These are phyloP conservation scores for Sorex araneus DNA, from an alignment of 2,113 vertebrate species.

Conservation along the genomic window DNA sequence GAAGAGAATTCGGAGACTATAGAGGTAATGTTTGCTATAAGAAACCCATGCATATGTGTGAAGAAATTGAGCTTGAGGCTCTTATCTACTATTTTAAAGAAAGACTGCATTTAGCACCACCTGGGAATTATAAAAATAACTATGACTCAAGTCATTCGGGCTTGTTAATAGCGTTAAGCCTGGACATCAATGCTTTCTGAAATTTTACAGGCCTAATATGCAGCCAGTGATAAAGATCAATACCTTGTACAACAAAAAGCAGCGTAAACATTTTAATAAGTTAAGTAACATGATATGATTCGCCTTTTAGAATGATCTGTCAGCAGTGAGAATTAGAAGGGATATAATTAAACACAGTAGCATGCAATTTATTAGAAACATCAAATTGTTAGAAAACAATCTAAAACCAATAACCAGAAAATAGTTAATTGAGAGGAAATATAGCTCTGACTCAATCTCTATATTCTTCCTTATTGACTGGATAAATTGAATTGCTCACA, in stretches of 20 bases:
- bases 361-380: slow-evolving; percentile 57
- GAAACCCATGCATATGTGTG: neutral
- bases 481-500: slow-evolving; percentile 55
- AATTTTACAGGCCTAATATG: neutral
- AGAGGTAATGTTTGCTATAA: neutral
- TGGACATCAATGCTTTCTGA: neutral
- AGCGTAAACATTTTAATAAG: slow-evolving; percentile 48
- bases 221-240: slow-evolving; percentile 24
- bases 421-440: slow-evolving; percentile 64
- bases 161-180: neutral
- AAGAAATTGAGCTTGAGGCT: neutral
- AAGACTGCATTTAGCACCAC: neutral
- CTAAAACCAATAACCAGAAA: slow-evolving; percentile 70
- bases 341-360: neutral
- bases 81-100: neutral
- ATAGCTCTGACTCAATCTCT: slow-evolving; percentile 57
- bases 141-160: neutral
- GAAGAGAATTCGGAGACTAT: neutral
- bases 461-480: slow-evolving; percentile 62
- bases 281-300: slow-evolving; percentile 26
- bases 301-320: slow-evolving; percentile 43
- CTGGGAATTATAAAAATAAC: neutral
- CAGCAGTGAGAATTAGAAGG: neutral
- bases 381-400: slow-evolving; percentile 65
- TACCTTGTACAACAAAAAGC: neutral